These are phyloP conservation scores for Phaedon cochleariae DNA, from an alignment of 2,888 invertebrate species.

Conservation along the genomic window DNA sequence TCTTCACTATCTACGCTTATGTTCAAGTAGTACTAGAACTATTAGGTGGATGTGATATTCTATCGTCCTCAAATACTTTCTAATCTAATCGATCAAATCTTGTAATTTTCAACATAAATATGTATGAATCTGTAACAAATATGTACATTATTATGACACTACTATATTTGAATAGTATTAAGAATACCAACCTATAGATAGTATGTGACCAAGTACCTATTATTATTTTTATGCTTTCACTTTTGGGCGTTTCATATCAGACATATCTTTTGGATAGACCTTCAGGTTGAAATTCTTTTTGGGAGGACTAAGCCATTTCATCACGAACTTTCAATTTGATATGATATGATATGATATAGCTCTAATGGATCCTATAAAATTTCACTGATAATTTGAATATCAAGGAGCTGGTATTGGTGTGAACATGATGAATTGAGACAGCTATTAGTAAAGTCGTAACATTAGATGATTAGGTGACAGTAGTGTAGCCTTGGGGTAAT, in stretches of 20 bases:
- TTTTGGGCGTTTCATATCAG: neutral
- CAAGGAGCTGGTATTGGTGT: neutral
- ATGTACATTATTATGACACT: neutral
- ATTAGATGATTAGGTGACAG: neutral
- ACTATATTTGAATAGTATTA: too few species aligned
- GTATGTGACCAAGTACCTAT: neutral
- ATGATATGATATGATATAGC: neutral
- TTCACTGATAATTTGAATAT: constrained; percentile 7
- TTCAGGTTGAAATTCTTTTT: neutral
- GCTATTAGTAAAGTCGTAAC: neutral
- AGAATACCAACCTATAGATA: too few species aligned
- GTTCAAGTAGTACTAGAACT: too few species aligned
- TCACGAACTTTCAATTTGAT: constrained; percentile 4
- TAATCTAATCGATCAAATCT: neutral
- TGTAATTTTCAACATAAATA: neutral
- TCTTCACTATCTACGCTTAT: too few species aligned
- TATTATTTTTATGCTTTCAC: neutral
- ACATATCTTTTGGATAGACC: neutral
- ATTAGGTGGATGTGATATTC: neutral
- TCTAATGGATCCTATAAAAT: constrained; percentile 11
- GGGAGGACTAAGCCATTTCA: neutral
- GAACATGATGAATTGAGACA: neutral
- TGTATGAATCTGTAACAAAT: neutral
- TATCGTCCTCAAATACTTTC: neutral
- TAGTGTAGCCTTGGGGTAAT: too few species aligned